phyloP scores from a whole-genome alignment of 2,888 invertebrate species.

The Theodoxus fluviatilis region DNA sequence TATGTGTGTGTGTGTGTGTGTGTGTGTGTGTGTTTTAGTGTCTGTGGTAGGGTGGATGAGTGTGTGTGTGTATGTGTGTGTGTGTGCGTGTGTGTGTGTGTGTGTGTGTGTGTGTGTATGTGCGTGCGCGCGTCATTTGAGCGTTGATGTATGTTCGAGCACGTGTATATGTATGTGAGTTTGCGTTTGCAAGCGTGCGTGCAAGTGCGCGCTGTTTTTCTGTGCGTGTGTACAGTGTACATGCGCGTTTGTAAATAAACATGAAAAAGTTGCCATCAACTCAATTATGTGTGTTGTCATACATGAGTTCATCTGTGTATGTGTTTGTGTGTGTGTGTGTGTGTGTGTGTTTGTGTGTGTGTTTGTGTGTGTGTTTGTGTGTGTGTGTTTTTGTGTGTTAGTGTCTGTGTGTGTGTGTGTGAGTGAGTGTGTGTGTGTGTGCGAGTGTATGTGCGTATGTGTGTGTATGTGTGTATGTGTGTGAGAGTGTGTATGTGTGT shows the following conservation, averaged over 20 bases:
- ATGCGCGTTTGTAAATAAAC: no score
- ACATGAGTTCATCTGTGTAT: no score
- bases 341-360: no score
- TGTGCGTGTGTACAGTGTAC: background rate
- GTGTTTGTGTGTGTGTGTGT: no score
- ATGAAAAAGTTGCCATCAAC: no score
- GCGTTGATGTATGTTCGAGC: background rate
- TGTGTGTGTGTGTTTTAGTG: constrained; percentile 14
- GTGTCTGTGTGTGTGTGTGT: constrained; percentile 14
- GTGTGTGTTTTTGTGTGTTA: constrained; percentile 15
- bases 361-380: constrained; percentile 8
- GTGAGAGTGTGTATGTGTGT: constrained; percentile 1
- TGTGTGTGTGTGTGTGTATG: constrained; percentile 17
- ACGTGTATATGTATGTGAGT: constrained; percentile 4
- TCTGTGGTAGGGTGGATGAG: background rate
- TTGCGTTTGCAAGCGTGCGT: background rate
- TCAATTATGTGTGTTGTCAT: no score
- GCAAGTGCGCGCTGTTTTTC: background rate
- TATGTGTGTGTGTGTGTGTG: constrained; percentile 12
- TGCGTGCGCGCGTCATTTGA: background rate
- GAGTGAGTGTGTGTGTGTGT: constrained; percentile 8
- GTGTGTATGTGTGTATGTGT: constrained; percentile 16
- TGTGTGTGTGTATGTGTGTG: constrained; percentile 11
- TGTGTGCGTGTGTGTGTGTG: constrained; percentile 12
- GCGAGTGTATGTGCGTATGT: constrained; percentile 4